Evolutionary conservation across 92 coral and sea anemone species (phyloP), one percentile per base, ranked within the genome.

Genomic region (Palythoa grandis): DNA sequence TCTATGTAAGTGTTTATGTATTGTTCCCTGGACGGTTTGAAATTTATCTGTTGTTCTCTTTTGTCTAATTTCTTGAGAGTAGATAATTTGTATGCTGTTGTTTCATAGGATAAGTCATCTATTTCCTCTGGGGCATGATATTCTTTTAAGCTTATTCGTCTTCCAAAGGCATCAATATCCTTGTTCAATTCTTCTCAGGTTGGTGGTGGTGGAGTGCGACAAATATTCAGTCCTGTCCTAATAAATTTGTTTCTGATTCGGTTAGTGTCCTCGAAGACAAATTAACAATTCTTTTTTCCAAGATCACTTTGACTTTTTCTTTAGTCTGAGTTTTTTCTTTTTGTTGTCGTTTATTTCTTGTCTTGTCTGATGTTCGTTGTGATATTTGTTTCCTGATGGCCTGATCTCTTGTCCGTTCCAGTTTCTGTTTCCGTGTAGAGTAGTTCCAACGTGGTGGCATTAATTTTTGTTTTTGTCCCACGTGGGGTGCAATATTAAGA

Each of bases 1-100:
- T 83, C 79, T 14, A 70, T 83, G 72, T 83, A 83, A 69, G 87
- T 83, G 72, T 84, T 84, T 39, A 84, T 52, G 67, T 72, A 84
- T 60, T 82, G 88, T 84, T 84, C 88, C 73, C 82, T 72, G 25
- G 87, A 84, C 29, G 75, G 86, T 57, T 74, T 63, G 60, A 19
- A 60, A 67, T 82, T 19, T 67, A 67, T 67, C 86, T 67, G 66
- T 61, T 66, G 86, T 56, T 82, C 76, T 74, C 74, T 29, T 1
- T 29, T 29, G 35, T 29, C 1, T 29, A 29, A 29, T 29, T 29
- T 29, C 35, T 29, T 1, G 1, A 54, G 60, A 54, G 60, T 54
- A 54, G 60, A 54, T 54, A 11, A 54, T 54, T 54, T 54, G 60
- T 54, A 54, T 54, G 60, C 60, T 54, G 60, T 9, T 54, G 15